Evolutionary conservation across 23 tunicate species (phyloP).

Genomic region (Styela plicata): DNA sequence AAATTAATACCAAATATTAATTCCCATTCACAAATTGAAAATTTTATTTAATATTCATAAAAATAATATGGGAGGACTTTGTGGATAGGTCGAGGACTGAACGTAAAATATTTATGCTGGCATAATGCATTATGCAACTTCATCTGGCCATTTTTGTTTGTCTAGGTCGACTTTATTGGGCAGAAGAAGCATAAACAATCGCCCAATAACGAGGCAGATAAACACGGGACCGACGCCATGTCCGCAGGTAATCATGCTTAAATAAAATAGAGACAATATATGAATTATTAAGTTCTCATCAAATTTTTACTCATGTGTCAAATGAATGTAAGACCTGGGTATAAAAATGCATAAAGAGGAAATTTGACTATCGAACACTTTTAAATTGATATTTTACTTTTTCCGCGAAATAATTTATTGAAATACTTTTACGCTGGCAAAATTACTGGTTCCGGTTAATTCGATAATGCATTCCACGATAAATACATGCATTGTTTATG

Average conservation of each 20-base stretch:
- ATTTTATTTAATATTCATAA: too few species aligned
- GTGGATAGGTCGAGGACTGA: background rate
- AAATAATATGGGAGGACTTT: background rate
- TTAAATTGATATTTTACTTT: too few species aligned
- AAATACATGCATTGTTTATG: too few species aligned
- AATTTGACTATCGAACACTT: too few species aligned
- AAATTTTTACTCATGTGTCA: background rate
- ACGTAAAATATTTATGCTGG: background rate
- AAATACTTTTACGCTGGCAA: too few species aligned
- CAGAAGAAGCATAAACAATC: background rate
- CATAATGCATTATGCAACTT: background rate
- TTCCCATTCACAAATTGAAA: too few species aligned
- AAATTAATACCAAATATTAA: too few species aligned
- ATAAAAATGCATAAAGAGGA: too few species aligned
- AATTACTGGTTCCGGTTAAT: too few species aligned
- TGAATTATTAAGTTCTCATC: background rate
- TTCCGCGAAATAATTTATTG: too few species aligned
- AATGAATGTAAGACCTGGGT: too few species aligned
- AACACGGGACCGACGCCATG: background rate
- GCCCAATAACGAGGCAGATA: background rate
- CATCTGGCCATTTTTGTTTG: background rate
- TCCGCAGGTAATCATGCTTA: conserved; percentile 1
- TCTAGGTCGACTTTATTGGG: conserved; percentile 1
- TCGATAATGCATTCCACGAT: too few species aligned
- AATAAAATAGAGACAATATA: background rate